A percentile compares a stretch with the other conserved stretches of the same genome.
These are phyloP conservation scores for Siderastrea siderea DNA, from an alignment of 92 coral and sea anemone genomes.

Conservation along the genomic window DNA sequence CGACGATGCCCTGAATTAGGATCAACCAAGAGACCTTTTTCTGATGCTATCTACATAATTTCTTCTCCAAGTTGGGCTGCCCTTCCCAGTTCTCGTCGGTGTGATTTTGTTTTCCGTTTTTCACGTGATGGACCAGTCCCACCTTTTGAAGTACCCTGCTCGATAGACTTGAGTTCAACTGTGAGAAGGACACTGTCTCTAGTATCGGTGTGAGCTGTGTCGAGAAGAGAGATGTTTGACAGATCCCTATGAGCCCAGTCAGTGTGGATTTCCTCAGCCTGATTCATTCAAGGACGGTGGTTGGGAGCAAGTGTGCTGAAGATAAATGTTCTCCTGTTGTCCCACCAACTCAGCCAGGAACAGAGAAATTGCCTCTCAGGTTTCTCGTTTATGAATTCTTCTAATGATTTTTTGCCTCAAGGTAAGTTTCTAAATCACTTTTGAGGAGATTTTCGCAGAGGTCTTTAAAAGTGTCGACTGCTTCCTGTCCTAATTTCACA, in stretches of 20 bases:
- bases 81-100: conserved; percentile 31
- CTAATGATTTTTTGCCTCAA: conserved; percentile 16
- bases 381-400: conserved; percentile 42
- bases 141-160: conserved; percentile 31
- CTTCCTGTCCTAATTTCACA: conserved; percentile 21
- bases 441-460: conserved; percentile 20
- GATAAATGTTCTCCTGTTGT: conserved; percentile 29
- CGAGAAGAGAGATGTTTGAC: conserved; percentile 53
- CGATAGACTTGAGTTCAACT: conserved; percentile 2
- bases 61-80: conserved; percentile 34
- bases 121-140: conserved; percentile 46
- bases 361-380: conserved; percentile 51
- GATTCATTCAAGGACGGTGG: conserved; percentile 52
- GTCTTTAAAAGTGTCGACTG: conserved; percentile 7
- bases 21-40: conserved; percentile 36
- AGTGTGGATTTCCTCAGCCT: conserved; percentile 53
- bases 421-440: conserved; percentile 27
- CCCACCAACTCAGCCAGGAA: conserved; percentile 57
- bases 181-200: conserved; percentile 53
- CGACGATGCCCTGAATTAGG: conserved; percentile 40
- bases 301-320: conserved; percentile 41
- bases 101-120: conserved; percentile 9
- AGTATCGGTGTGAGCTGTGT: conserved; percentile 53
- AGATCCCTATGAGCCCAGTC: conserved; percentile 54
- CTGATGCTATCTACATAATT: conserved; percentile 25